phyloP scores from a whole-genome alignment of 1,140 invertebrate species.

The Phymastichus coffea region DNA sequence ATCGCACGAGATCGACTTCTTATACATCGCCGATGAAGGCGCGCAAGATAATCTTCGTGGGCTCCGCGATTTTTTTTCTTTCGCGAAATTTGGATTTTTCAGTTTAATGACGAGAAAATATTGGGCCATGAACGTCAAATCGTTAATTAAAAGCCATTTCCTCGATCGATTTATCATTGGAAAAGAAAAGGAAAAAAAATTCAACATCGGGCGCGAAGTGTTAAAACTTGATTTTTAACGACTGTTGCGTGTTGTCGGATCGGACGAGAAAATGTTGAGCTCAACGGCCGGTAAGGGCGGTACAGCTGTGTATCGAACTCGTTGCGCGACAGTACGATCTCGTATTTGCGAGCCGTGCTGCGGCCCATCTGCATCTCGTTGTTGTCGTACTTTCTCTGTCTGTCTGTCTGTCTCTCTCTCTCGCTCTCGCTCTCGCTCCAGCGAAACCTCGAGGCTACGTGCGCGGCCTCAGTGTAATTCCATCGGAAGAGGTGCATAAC shows the following conservation, averaged over 20 bases:
- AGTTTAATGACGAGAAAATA: background rate
- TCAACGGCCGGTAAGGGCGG: background rate
- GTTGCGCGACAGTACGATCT: background rate
- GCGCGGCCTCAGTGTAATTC: no score
- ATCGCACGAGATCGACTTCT: no score
- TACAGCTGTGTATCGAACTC: background rate
- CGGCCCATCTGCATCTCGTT: background rate
- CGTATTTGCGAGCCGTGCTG: background rate
- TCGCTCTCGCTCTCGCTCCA: background rate
- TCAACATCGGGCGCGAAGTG: background rate
- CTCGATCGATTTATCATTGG: background rate
- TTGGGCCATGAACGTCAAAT: no score
- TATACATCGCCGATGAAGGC: no score
- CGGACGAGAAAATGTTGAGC: background rate
- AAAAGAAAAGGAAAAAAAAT: background rate
- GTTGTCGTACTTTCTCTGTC: background rate
- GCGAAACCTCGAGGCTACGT: constrained; percentile 4
- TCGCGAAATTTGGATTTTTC: background rate
- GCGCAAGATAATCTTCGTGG: no score
- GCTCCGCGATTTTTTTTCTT: background rate
- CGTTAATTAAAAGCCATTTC: no score
- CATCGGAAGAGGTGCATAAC: no score
- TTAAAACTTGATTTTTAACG: background rate
- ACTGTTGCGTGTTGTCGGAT: background rate
- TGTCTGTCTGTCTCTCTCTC: constrained; percentile 5